phyloP scores from a whole-genome alignment of 2,113 vertebrate genomes.

The Tachysurus vachellii region DNA sequence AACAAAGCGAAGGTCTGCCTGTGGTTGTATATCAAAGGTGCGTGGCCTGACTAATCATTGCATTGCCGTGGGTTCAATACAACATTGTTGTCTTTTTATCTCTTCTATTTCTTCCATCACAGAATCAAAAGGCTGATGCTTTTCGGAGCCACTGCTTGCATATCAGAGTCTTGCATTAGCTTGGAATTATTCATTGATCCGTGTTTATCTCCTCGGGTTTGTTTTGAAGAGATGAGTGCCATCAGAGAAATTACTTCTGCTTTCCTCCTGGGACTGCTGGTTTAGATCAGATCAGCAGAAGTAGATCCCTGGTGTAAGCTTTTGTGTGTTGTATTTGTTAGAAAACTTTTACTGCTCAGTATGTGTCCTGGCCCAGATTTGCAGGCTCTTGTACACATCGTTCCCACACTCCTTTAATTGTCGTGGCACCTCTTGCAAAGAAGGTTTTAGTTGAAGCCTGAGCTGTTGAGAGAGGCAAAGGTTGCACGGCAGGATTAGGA shows the following conservation, averaged over 20 bases:
- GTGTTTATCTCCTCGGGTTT: conserved; percentile 47
- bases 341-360: background rate
- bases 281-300: conserved; percentile 34
- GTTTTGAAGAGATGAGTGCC: conserved; percentile 41
- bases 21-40: conserved; percentile 22
- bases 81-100: background rate
- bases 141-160: conserved; percentile 10
- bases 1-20: conserved; percentile 21
- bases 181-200: conserved; percentile 45
- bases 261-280: conserved; percentile 12
- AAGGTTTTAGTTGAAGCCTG: conserved; percentile 30
- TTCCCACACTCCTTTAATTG: conserved; percentile 46
- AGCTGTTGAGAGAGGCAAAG: conserved; percentile 23
- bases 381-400: conserved; percentile 17
- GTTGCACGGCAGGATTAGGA: conserved; percentile 32
- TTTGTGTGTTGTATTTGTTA: conserved; percentile 11
- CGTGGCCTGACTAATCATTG: conserved; percentile 33
- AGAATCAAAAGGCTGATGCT: conserved; percentile 2
- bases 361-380: conserved; percentile 38
- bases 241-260: conserved; percentile 33
- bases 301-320: conserved; percentile 29
- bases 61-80: background rate
- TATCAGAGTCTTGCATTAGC: conserved; percentile 29
- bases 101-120: background rate
- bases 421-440: conserved; percentile 29